Evolutionary conservation across 2,797 vertebrate species (phyloP).

Genomic region (Sylvia borin): DNA sequence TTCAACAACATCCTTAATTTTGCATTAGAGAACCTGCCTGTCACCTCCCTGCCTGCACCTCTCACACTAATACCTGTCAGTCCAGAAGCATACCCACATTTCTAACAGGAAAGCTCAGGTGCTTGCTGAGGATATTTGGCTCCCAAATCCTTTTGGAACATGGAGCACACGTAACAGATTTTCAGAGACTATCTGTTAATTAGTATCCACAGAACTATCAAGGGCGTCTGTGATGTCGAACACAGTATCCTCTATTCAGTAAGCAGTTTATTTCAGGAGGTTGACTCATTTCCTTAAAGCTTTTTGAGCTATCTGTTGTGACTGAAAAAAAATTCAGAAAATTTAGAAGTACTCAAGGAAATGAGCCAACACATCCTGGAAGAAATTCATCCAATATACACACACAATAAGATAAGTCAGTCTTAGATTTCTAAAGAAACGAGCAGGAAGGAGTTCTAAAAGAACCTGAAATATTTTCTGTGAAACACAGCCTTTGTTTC

Average conservation of each 20-base stretch:
- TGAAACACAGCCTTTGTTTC: slow-evolving; percentile 27
- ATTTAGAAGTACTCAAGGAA: slow-evolving; percentile 75
- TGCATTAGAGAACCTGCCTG: background rate
- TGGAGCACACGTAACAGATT: background rate
- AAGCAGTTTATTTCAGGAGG: slow-evolving; percentile 72
- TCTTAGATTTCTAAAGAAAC: slow-evolving; percentile 19
- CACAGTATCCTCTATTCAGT: slow-evolving; percentile 45
- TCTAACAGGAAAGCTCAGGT: background rate
- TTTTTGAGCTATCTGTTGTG: slow-evolving; percentile 70
- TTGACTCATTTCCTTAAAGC: slow-evolving; percentile 76
- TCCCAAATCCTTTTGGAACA: background rate
- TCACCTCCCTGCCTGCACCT: background rate
- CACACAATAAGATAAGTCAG: slow-evolving; percentile 55
- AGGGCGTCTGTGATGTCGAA: slow-evolving; percentile 8
- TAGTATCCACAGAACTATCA: slow-evolving; percentile 13
- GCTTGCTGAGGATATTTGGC: background rate
- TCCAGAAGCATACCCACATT: background rate
- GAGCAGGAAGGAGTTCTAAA: slow-evolving; percentile 17
- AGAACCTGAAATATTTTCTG: slow-evolving; percentile 27
- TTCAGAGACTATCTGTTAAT: background rate
- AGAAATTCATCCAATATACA: slow-evolving; percentile 59
- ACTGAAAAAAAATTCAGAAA: slow-evolving; percentile 63
- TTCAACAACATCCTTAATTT: background rate
- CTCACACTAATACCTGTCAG: rapidly evolving
- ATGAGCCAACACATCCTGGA: slow-evolving; percentile 77